Percentiles rank a stretch among this genome's conserved stretches.
These are phyloP conservation scores for Tautogolabrus adspersus DNA, from an alignment of 2,113 vertebrate species.

Conservation along the genomic window DNA sequence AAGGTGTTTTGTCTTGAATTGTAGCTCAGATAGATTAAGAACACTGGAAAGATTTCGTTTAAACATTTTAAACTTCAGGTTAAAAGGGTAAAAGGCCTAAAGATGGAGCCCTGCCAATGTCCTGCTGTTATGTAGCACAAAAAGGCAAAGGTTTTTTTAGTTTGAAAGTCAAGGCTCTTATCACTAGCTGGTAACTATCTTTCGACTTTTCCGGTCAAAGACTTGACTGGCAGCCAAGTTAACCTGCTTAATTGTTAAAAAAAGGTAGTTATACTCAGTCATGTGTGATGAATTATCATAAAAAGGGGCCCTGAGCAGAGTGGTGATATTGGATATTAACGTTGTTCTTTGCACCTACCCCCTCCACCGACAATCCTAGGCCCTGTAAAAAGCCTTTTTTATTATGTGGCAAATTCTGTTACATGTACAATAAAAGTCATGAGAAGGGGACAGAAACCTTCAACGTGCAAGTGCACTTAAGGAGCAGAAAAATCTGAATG, in stretches of 20 bases:
- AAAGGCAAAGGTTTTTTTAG: neutral
- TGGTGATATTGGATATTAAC: slow-evolving; percentile 47
- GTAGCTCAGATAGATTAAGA: slow-evolving; percentile 16
- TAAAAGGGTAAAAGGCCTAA: neutral
- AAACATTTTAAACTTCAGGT: slow-evolving; percentile 6
- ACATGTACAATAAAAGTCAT: slow-evolving; percentile 54
- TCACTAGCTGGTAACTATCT: neutral
- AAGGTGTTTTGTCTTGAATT: slow-evolving; percentile 61
- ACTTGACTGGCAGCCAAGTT: slow-evolving; percentile 41
- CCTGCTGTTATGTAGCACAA: neutral
- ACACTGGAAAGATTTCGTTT: slow-evolving; percentile 16
- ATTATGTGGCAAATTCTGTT: slow-evolving; percentile 58
- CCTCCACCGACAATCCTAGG: slow-evolving; percentile 31
- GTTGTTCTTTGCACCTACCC: slow-evolving; percentile 19
- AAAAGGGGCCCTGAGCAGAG: slow-evolving; percentile 22
- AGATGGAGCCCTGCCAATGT: neutral
- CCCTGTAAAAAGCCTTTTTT: slow-evolving; percentile 44
- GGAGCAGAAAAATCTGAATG: neutral
- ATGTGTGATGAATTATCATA: slow-evolving; percentile 63
- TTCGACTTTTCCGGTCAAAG: neutral
- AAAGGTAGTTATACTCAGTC: slow-evolving; percentile 31
- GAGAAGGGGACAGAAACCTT: slow-evolving; percentile 27
- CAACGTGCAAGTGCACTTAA: slow-evolving; percentile 21
- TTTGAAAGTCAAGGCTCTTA: neutral
- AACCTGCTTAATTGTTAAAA: slow-evolving; percentile 40